Evolutionary conservation across 2,113 vertebrate species (phyloP), one percentile per base, ranked within the genome.

Genomic region (Henicopernis longicauda): DNA sequence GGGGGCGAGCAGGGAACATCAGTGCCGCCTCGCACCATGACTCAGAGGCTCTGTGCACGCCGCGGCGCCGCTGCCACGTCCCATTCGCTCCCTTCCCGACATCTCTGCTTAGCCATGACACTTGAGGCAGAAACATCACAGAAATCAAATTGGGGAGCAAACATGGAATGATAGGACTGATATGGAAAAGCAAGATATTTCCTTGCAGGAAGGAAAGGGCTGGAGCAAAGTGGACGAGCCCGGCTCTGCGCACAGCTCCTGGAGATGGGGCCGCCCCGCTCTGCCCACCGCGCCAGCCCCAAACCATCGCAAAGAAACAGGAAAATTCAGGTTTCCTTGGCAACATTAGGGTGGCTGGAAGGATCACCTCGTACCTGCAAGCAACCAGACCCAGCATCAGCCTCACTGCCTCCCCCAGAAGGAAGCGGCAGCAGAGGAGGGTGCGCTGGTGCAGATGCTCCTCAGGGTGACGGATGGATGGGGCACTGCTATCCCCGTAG

Each of bases 311-410:
- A 8, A 19, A 27, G 26, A 78, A 95, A 90, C 88, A 87, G 73
- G 91, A 76, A 96, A 95, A 97, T 91, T 27, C 94, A 88, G 72
- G 96, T 98, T 97, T 98, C 97, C 98, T 73, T 97, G 97, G 93
- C 11, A 98, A 98, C 96, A 7, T 79, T 66, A 92, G 78, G 94
- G 94, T 65, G 62, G 40, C 61, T 90, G 81, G 70, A 89, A 96
- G 91, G 95, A 88, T 81, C 93, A 26, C 87, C 93, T 72, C 25
- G 4, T 22, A 90, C 96, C 93, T 83, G 97, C 78, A 90, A 90
- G 97, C 95, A 97, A 94, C 94, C 31, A 36, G 52, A 29, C 81
- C 44, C 1, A 4, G 50, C 44, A 85, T 17, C 72, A 23, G 82
- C 73, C 54, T 42, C 1, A 3, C 77, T 32, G 71, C 71, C 47